phyloP scores from a whole-genome alignment of 2,888 invertebrate species.

The Lomographa bimaculata region DNA sequence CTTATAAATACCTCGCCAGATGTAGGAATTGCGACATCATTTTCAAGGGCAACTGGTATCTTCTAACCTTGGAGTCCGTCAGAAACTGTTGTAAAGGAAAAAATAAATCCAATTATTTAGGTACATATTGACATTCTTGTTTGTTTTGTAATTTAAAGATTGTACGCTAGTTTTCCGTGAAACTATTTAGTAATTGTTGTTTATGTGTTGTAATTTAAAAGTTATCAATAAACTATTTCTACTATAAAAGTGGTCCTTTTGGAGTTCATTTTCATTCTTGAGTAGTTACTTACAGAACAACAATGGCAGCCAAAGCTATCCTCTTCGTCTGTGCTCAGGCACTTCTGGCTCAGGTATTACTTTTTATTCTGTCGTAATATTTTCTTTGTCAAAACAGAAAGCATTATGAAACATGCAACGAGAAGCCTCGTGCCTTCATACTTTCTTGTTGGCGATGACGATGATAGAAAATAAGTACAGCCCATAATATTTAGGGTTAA shows the following conservation, averaged over 20 bases:
- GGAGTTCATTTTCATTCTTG: too few species aligned
- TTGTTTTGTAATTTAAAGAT: constrained; percentile 1
- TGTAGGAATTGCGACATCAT: background rate
- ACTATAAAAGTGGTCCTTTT: too few species aligned
- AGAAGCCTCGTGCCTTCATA: too few species aligned
- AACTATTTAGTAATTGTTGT: constrained; percentile 3
- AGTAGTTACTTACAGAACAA: constrained; percentile 8
- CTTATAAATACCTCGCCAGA: background rate
- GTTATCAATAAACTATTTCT: background rate
- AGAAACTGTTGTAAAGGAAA: too few species aligned
- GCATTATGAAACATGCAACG: too few species aligned
- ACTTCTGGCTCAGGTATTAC: constrained; percentile 35
- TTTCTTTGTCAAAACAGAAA: too few species aligned
- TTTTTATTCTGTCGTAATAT: too few species aligned
- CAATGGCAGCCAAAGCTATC: constrained; percentile 26
- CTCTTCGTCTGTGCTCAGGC: constrained; percentile 34
- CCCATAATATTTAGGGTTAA: too few species aligned
- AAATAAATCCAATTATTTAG: too few species aligned
- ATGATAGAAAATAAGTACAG: too few species aligned
- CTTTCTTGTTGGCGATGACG: too few species aligned
- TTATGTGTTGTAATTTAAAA: constrained; percentile 2
- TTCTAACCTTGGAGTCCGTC: too few species aligned
- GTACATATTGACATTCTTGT: background rate
- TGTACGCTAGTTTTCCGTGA: background rate
- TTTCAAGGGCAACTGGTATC: background rate